Percentiles rank a stretch among this genome's conserved stretches.
Conservation (phyloP, 2,888 invertebrate species). For the Spisula solida region DNA sequence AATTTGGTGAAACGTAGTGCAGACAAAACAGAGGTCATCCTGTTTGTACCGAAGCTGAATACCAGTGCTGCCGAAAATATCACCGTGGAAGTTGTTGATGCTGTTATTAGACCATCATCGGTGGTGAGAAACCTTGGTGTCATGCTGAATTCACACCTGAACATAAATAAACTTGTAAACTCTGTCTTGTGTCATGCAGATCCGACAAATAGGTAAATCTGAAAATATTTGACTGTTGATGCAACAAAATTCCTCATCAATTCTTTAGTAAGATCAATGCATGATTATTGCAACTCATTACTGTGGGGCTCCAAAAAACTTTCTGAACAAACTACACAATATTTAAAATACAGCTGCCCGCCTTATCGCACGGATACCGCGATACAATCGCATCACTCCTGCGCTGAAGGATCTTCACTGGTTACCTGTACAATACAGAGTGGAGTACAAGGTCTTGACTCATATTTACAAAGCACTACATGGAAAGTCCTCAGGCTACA, state of each 20-base stretch:
- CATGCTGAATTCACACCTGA: conserved; percentile 9
- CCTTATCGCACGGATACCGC: conserved; percentile 30
- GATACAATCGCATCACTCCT: conserved; percentile 41
- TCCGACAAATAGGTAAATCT: conserved; percentile 1
- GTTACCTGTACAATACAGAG: conserved; percentile 47
- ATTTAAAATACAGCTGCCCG: conserved; percentile 55
- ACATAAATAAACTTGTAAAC: conserved; percentile 34
- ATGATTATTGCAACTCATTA: conserved; percentile 43
- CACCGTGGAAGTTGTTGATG: conserved; percentile 2
- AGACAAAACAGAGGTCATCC: conserved; percentile 29
- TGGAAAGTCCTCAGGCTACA: too few relatives aligned
- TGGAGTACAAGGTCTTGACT: conserved; percentile 27
- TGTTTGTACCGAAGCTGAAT: conserved; percentile 45
- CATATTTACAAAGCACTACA: too few relatives aligned
- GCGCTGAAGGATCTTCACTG: conserved; percentile 55
- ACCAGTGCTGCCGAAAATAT: conserved; percentile 12
- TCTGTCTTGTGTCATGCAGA: conserved; percentile 23
- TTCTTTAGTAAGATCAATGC: conserved; percentile 32
- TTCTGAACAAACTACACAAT: conserved; percentile 30
- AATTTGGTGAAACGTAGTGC: neutral
- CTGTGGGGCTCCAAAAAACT: neutral
- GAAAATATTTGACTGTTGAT: too few relatives aligned
- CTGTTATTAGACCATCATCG: conserved; percentile 33
- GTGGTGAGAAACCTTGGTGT: conserved; percentile 55
- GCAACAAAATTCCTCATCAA: conserved; percentile 25